Percentiles rank a stretch among this genome's conserved stretches.
phyloP scores from a whole-genome alignment of 2,888 invertebrate genomes.

The Callimorpha dominula region DNA sequence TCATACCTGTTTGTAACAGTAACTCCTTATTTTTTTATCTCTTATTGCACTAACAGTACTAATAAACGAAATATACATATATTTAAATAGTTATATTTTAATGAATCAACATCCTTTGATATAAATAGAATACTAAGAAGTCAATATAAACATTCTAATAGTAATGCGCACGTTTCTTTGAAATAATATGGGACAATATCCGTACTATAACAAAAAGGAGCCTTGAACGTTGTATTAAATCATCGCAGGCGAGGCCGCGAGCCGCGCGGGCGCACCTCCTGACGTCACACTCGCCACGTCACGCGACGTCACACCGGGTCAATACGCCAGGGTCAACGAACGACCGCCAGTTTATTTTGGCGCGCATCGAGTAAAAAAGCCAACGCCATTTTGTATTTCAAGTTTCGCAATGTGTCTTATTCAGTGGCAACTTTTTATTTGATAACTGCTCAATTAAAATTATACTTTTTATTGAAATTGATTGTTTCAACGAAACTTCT shows the following conservation, averaged over 20 bases:
- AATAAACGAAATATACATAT: background rate
- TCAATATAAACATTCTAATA: constrained; percentile 27
- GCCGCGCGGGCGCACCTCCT: constrained; percentile 56
- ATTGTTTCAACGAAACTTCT: constrained; percentile 25
- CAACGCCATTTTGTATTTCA: constrained; percentile 69
- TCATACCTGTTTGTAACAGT: background rate
- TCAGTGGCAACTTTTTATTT: constrained; percentile 44
- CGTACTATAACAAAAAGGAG: constrained; percentile 64
- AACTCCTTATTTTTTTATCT: background rate
- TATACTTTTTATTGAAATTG: constrained; percentile 51
- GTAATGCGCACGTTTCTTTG: constrained; percentile 36
- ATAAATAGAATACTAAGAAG: constrained; percentile 35
- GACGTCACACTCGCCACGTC: constrained; percentile 73
- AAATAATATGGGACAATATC: constrained; percentile 56
- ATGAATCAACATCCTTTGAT: constrained; percentile 23
- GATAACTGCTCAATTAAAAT: constrained; percentile 53
- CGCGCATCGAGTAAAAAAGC: constrained; percentile 69
- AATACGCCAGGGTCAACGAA: constrained; percentile 78
- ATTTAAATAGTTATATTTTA: background rate
- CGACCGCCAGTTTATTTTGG: constrained; percentile 83
- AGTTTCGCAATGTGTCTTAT: constrained; percentile 53
- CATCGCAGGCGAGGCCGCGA: constrained; percentile 59
- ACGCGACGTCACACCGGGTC: constrained; percentile 69
- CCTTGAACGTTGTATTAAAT: constrained; percentile 70
- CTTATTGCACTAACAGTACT: background rate